Percentiles rank a stretch among this genome's conserved stretches.
phyloP scores from a whole-genome alignment of 2,888 invertebrate species.

The Acleris sparsana region DNA sequence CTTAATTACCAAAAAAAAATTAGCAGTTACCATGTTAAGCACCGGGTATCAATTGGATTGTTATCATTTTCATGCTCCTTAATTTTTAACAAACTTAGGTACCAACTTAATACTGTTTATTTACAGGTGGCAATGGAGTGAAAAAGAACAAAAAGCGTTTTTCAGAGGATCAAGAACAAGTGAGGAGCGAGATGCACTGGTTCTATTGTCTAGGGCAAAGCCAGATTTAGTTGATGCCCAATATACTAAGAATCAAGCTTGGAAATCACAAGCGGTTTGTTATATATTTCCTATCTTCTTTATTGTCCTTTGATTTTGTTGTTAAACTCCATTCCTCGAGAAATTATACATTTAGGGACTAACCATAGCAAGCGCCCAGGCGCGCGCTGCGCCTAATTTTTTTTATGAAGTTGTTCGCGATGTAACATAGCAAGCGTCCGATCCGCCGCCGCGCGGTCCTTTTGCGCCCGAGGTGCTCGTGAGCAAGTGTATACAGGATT shows the following conservation, averaged over 20 bases:
- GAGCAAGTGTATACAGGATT: no score
- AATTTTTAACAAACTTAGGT: no score
- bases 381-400: no score
- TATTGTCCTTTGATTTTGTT: no score
- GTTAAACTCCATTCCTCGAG: not conserved
- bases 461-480: no score
- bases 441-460: no score
- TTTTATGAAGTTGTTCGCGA: no score
- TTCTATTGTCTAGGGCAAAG: slow-evolving; percentile 89
- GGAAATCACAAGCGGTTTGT: slow-evolving; percentile 94
- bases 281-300: not conserved
- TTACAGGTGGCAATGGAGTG: slow-evolving; percentile 87
- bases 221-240: slow-evolving; percentile 94
- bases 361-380: not conserved
- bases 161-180: slow-evolving; percentile 98
- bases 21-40: no score
- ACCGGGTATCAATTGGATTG: no score
- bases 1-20: no score
- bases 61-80: no score
- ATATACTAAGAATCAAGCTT: slow-evolving; percentile 99
- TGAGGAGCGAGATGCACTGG: slow-evolving; percentile 93
- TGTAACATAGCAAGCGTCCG: no score
- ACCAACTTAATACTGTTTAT: not conserved
- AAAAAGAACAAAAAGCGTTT: slow-evolving; percentile 89
- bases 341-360: not conserved